Conservation (phyloP, 2,797 vertebrate genomes). For the Hozukius guyotensis region DNA sequence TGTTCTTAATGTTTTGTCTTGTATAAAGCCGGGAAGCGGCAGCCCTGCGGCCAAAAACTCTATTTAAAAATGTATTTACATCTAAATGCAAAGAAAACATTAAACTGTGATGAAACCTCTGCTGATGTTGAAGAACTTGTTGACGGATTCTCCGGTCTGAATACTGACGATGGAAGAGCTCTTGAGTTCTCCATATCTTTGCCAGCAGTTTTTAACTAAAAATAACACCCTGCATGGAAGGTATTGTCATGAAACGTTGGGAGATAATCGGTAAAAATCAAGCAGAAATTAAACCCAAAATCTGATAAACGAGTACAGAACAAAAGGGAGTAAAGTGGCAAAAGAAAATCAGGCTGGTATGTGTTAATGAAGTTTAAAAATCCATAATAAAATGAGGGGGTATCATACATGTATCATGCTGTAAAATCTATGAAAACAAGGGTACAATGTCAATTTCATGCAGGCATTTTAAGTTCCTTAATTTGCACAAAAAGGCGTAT, state of each 20-base stretch:
- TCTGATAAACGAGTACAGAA: background rate
- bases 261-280: background rate
- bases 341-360: background rate
- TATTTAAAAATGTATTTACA: background rate
- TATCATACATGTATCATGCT: background rate
- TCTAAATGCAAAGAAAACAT: background rate
- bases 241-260: background rate
- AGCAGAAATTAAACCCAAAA: background rate
- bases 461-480: background rate
- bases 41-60: background rate
- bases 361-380: background rate
- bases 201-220: background rate
- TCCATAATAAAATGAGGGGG: background rate
- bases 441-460: background rate
- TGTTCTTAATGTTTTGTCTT: slow-evolving; percentile 19
- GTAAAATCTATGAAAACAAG: background rate
- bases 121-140: background rate
- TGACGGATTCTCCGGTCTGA: background rate
- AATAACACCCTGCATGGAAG: background rate
- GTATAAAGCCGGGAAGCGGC: background rate
- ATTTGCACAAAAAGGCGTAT: too few relatives aligned
- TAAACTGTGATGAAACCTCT: background rate
- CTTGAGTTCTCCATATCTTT: background rate
- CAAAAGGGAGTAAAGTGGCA: background rate
- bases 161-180: background rate